Evolutionary conservation across 2,888 invertebrate genomes (phyloP).

Genomic region (Cheilosia scutellata): DNA sequence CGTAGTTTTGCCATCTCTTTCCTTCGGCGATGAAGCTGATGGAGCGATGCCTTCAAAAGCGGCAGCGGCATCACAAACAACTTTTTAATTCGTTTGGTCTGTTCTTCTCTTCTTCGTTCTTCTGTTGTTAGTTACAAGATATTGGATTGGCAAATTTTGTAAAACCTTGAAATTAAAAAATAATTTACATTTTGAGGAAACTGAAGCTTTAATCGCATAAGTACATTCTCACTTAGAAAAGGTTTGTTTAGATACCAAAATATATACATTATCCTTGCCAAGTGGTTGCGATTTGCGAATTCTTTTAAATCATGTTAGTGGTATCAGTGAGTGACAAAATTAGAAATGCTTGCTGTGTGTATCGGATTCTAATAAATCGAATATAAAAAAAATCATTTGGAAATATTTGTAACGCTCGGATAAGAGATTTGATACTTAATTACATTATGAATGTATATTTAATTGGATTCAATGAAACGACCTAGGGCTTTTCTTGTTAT

Average conservation of each 20-base stretch:
- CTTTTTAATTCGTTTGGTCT: conserved; percentile 35
- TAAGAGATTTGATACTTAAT: no score
- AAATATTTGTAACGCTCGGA: no score
- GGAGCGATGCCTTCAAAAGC: conserved; percentile 19
- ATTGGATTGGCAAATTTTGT: conserved; percentile 2
- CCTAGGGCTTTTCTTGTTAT: not conserved
- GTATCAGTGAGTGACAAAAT: no score
- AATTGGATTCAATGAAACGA: not conserved
- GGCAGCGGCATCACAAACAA: conserved; percentile 52
- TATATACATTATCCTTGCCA: conserved; percentile 1
- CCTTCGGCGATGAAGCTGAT: not conserved
- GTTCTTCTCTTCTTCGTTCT: conserved; percentile 22
- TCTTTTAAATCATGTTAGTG: no score
- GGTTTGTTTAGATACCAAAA: conserved; percentile 37
- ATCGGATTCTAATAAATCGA: no score
- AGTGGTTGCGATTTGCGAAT: not conserved
- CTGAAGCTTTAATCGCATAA: not conserved
- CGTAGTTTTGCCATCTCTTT: conserved; percentile 2
- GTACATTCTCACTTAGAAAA: conserved; percentile 18
- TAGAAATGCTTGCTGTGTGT: no score
- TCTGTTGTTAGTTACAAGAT: conserved; percentile 43
- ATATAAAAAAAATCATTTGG: no score
- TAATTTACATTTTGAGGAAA: not conserved
- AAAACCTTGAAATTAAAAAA: not conserved
- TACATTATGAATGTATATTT: no score